Conservation (phyloP, 2,888 invertebrate species). For the Sminthurinus aureus region DNA sequence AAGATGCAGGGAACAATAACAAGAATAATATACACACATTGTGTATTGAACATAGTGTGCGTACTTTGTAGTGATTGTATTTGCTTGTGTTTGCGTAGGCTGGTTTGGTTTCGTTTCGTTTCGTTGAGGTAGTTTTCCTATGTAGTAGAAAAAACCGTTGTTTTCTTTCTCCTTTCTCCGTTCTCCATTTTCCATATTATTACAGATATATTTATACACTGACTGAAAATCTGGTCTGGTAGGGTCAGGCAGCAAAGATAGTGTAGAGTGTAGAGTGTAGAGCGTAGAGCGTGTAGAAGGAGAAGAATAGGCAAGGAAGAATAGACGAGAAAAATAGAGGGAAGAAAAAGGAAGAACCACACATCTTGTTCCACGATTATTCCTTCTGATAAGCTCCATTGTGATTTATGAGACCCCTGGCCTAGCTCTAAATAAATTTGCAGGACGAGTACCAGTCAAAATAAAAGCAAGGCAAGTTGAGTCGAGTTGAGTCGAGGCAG, state of each 20-base stretch:
- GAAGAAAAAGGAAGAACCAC: conserved; percentile 18
- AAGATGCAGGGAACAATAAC: not conserved
- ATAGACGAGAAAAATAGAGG: not conserved
- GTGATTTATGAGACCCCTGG: conserved; percentile 49
- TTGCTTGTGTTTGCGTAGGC: no score
- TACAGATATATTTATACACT: no score
- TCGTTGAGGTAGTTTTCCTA: not conserved
- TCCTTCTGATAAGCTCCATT: conserved; percentile 52
- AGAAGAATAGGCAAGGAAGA: not conserved
- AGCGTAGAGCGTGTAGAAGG: not conserved
- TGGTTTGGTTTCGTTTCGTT: no score
- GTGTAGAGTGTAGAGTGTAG: not conserved
- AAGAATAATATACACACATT: no score
- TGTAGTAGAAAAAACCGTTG: not conserved
- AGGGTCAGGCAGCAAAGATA: not conserved
- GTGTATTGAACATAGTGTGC: no score
- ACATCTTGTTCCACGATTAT: conserved; percentile 46
- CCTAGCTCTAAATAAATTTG: conserved; percentile 50
- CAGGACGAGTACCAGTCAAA: conserved; percentile 5
- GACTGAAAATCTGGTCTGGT: no score
- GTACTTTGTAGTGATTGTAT: no score
- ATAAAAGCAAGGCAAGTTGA: not conserved
- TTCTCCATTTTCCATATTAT: conserved; percentile 4
- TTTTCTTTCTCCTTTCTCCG: not conserved
- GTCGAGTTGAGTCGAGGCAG: not conserved